Base-by-base conservation (phyloP, 2,113 vertebrate genomes). In the Scytalopus superciliaris region DNA sequence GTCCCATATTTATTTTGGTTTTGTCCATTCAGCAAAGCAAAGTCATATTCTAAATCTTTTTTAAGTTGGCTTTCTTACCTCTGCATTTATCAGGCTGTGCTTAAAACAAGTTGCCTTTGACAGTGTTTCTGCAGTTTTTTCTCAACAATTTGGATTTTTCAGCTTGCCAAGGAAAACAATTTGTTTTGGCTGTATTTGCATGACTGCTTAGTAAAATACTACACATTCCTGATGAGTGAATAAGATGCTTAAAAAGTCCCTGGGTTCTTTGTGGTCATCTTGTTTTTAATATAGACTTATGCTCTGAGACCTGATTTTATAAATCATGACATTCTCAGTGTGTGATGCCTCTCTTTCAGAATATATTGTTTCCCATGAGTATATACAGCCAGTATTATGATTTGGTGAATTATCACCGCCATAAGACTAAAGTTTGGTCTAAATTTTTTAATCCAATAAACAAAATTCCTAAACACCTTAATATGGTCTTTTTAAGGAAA, bases 181-280 rank as follows among this genome's bases (percentile, higher is more conserved):
- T 97, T 96, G 93, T 92, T 94, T 97, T 97, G 96, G 97, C 95
- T 84, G 68, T 83, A 24, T 55, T 92, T 53, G 55, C 84, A 22
- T 94, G 84, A 87, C 87, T 93, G 55, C 93, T 97, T 68, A 75
- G 93, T 96, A 94, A 97, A 97, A 97, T 97, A 78, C 94, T 94
- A 75, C 78, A 89, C 98, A 98, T 98, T 98, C 97, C 95, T 97
- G 64, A 79, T 49, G 83, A 93, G 75, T 98, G 98, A 98, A 92
- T 94, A 97, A 97, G 87, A n/a, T 57, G 30, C 89, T 87, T 95
- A 45, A 92, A 94, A 95, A 53, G 95, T 78, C 64, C 12, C 76
- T 84, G 89, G 52, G 76, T 95, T 95, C 72, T 95, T 91, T 96
- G 91, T 93, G 96, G 92, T 95, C 86, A 68, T 97, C 70, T 96